Evolutionary conservation across 92 coral and sea anemone genomes (phyloP), one percentile per base, ranked within the genome.

Genomic region (Parazoanthus swiftii): DNA sequence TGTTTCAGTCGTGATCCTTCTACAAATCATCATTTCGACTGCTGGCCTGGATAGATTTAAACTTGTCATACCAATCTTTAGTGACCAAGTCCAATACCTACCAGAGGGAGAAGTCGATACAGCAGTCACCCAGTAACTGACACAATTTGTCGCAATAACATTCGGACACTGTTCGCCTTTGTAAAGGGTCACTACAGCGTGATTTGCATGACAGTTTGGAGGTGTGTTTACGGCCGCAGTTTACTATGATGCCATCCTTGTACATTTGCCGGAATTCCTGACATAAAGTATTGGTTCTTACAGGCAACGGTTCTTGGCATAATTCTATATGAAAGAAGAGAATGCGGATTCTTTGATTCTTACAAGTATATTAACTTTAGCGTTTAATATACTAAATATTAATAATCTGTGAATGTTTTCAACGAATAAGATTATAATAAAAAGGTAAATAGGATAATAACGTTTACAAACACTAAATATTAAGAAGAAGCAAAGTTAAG

Each of bases 131-230:
- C 18, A 74, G 23, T 35, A 29, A 37, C 43, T 23, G 13, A 74
- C 78, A 74, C 23, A 74, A n/a, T 36, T 74, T 35, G n/a, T 74
- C 78, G 43, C 78, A 74, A 21, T 74, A 74, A 36, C 78, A 74
- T 36, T 36, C 43, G 16, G 43, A 36, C 8, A 36, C 1, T 37
- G 1, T 15, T 74, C 43, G 39, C 26, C 78, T 35, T 74, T 74
- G 44, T 74, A 36, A 39, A 9, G 21, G 5, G 6, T 74, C 46
- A 74, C 1, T 7, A 29, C 78, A 74, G 46, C 78, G 78, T 36
- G 78, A 33, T 5, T 36, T 74, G 78, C 78, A 74, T 3, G 78
- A 74, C 46, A 74, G 78, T 74, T 74, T 9, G 48, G 43, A 20
- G 23, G 46, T 36, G 20, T 74, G 70, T 63, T 63, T 26, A 8